phyloP scores from a whole-genome alignment of 1,140 invertebrate genomes.

The Aradophagus sp. region DNA sequence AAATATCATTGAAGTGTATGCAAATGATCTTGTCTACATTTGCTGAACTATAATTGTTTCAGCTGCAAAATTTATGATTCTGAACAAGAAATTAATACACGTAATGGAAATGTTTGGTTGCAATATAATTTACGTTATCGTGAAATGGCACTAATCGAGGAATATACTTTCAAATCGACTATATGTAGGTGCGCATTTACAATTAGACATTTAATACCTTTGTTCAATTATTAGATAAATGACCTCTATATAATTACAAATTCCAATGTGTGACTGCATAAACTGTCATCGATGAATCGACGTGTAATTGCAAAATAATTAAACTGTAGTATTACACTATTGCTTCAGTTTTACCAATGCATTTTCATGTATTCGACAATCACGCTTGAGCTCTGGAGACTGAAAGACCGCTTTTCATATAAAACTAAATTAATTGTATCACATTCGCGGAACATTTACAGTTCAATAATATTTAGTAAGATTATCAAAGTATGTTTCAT shows the following conservation, averaged over 20 bases:
- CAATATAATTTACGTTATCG: no score
- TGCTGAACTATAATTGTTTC: no score
- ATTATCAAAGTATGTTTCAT: neutral
- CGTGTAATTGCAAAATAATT: slow-evolving; percentile 30
- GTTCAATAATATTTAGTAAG: no score
- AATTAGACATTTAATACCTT: no score
- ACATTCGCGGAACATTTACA: slow-evolving; percentile 17
- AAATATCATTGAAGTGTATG: no score
- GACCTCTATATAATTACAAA: slow-evolving; percentile 25
- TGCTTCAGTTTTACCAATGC: slow-evolving; percentile 40
- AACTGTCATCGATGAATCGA: slow-evolving; percentile 36
- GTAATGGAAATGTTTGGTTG: no score
- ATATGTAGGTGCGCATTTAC: slow-evolving; percentile 33
- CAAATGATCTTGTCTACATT: no score
- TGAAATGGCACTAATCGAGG: slow-evolving; percentile 29
- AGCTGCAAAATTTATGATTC: no score
- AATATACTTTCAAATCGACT: slow-evolving; percentile 40
- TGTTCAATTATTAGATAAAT: no score
- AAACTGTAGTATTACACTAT: slow-evolving; percentile 25
- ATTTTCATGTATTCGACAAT: slow-evolving; percentile 67
- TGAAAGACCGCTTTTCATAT: slow-evolving; percentile 59
- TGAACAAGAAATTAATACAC: no score
- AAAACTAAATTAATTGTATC: slow-evolving; percentile 21
- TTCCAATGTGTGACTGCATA: slow-evolving; percentile 15
- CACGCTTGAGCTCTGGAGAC: slow-evolving; percentile 67